phyloP scores from a whole-genome alignment of 2,113 vertebrate genomes.

The Hemiscyllium ocellatum region DNA sequence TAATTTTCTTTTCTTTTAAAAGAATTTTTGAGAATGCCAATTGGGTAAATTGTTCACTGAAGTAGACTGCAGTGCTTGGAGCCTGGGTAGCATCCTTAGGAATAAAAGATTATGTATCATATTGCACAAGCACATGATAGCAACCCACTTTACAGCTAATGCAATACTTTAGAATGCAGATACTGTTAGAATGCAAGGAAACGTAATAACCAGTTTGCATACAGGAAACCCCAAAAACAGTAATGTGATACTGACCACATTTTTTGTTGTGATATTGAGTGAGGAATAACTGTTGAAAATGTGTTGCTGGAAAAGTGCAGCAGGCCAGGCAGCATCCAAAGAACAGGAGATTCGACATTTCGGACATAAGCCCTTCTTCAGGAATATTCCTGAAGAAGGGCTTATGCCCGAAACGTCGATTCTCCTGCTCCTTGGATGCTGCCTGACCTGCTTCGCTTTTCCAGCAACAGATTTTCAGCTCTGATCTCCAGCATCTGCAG shows the following conservation, averaged over 20 bases:
- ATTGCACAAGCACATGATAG: background rate
- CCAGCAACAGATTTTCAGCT: too few relatives aligned
- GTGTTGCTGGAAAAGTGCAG: too few relatives aligned
- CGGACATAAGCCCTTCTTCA: too few relatives aligned
- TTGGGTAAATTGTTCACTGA: background rate
- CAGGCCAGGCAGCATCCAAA: too few relatives aligned
- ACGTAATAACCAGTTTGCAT: background rate
- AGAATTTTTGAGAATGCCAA: background rate
- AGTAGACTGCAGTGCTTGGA: background rate
- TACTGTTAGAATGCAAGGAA: background rate
- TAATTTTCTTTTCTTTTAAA: background rate
- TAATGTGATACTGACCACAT: background rate
- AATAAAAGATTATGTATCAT: background rate
- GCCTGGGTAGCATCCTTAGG: background rate
- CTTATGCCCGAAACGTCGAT: too few relatives aligned
- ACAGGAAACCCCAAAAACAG: background rate
- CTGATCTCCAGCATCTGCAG: too few relatives aligned
- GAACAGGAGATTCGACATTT: too few relatives aligned
- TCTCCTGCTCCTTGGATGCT: too few relatives aligned
- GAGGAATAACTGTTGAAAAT: background rate
- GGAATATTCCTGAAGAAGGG: too few relatives aligned
- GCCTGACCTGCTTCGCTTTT: too few relatives aligned
- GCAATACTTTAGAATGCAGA: background rate
- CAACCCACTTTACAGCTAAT: background rate
- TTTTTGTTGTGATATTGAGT: background rate